These are phyloP conservation scores for Meandrina meandrites DNA, from an alignment of 92 coral and sea anemone species.

Conservation along the genomic window DNA sequence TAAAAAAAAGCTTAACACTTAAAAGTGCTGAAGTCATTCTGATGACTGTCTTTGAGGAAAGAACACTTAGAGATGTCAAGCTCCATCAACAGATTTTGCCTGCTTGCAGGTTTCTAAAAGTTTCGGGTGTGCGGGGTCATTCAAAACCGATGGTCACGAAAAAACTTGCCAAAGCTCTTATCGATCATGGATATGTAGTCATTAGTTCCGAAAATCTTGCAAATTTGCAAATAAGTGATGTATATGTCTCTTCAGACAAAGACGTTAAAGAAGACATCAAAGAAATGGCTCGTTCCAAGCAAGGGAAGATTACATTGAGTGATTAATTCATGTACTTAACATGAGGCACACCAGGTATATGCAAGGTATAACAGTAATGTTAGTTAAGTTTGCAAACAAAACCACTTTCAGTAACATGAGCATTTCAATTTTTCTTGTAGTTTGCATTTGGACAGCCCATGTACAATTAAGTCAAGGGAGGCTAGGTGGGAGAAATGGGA, in stretches of 20 bases:
- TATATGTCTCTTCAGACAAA: constrained; percentile 15
- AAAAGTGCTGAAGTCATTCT: constrained; percentile 46
- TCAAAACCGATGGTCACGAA: constrained; percentile 27
- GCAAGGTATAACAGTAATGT: no score
- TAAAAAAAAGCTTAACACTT: constrained; percentile 23
- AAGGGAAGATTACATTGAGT: no score
- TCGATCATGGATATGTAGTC: constrained; percentile 25
- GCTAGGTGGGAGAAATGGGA: no score
- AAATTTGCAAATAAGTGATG: constrained; percentile 22
- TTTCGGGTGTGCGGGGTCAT: constrained; percentile 41
- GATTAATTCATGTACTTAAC: no score
- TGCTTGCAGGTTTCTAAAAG: constrained; percentile 50
- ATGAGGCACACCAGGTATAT: no score
- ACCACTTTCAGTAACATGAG: no score
- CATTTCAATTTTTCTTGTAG: no score
- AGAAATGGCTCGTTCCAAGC: no score
- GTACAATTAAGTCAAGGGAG: no score
- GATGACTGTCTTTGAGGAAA: constrained; percentile 42
- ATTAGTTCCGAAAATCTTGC: constrained; percentile 16
- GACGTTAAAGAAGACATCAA: constrained; percentile 15
- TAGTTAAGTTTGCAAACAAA: no score
- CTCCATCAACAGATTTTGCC: constrained; percentile 41
- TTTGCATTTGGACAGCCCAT: no score
- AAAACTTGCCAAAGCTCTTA: constrained; percentile 42
- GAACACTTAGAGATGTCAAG: constrained; percentile 37